Base-by-base conservation (phyloP, 1,140 invertebrate genomes). In the Neotoxoptera formosana region DNA sequence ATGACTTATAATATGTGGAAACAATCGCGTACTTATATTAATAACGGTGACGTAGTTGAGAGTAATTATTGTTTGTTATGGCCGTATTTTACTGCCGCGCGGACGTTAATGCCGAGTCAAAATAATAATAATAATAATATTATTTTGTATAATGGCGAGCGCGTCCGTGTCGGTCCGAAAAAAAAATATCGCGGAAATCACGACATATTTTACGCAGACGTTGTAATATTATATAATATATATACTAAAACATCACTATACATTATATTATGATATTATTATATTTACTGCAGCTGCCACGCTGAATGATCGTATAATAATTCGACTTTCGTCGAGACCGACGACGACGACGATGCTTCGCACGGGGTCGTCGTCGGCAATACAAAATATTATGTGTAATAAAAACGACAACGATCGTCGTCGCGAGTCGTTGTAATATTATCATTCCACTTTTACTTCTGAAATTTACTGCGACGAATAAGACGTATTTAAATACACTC, bases 61-160 rank as follows among this genome's bases (percentile, higher is more conserved):
- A 48, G 34, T 90, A 90, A 60, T 90, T 90, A 60, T 90, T 90
- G 88, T 90, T 90, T 90, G 56, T 90, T 90, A 90, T 60, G 36
- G 20, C 53, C 21, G 36, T 90, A 90, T 90, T 41, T 90, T 60
- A 90, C 14, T 30, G 41, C 34, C 7, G 34, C 45, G 88, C 7
- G 51, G 34, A 90, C 53, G 25, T 90, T 90, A 90, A 90, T 41
- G 88, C 41, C 48, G 87, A 41, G 34, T 34, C 23, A 14, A 7
- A 60, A 25, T 25, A 60, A 53, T 90, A n/a, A n/a, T n/a, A n/a
- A n/a, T n/a, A n/a, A n/a, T n/a, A n/a, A n/a, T n/a, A n/a, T n/a
- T n/a, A 90, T 30, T 11, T 11, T 36, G n/a, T 90, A 53, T 48
- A 45, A 17, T 47, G n/a, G 56, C 53, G 53, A 7, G 47, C 51